These are phyloP conservation scores for Agrilus planipennis DNA, from an alignment of 1,140 invertebrate species.

Conservation along the genomic window DNA sequence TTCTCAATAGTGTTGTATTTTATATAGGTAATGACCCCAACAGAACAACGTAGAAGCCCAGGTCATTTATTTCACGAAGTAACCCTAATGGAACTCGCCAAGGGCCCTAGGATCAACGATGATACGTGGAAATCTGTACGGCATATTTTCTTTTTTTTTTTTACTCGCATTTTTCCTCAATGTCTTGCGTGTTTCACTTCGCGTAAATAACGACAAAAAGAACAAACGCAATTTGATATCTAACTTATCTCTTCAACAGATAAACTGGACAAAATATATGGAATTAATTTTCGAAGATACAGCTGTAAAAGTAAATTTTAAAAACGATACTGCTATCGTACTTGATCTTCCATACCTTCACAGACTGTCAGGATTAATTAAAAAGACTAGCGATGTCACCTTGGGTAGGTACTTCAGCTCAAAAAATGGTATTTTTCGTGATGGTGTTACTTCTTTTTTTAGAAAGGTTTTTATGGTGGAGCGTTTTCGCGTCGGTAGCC, in stretches of 20 bases:
- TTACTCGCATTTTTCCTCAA: too few relatives aligned
- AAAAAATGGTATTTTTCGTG: background rate
- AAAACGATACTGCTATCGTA: slow-evolving; percentile 42
- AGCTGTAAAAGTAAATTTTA: slow-evolving; percentile 39
- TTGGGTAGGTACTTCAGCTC: slow-evolving; percentile 39
- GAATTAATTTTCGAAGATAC: slow-evolving; percentile 45
- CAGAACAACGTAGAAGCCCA: slow-evolving; percentile 54
- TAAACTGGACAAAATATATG: slow-evolving; percentile 57
- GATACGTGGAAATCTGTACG: slow-evolving; percentile 37
- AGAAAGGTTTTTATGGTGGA: slow-evolving; percentile 56
- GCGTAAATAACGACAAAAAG: too few relatives aligned
- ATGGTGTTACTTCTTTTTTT: slow-evolving; percentile 19
- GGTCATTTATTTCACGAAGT: slow-evolving; percentile 64
- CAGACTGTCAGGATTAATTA: slow-evolving; percentile 40
- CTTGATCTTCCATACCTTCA: slow-evolving; percentile 50
- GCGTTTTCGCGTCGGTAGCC: slow-evolving; percentile 49
- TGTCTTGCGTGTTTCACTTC: too few relatives aligned
- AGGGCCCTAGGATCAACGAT: slow-evolving; percentile 37
- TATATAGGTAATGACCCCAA: slow-evolving; percentile 58
- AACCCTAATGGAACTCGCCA: slow-evolving; percentile 46
- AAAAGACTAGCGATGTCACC: slow-evolving; percentile 37
- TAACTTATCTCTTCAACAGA: too few relatives aligned
- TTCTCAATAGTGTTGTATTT: slow-evolving; percentile 14
- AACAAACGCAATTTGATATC: too few relatives aligned
- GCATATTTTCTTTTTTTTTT: too few relatives aligned